Conservation (phyloP, 2,797 vertebrate species). For the Brachyalestes nurse region DNA sequence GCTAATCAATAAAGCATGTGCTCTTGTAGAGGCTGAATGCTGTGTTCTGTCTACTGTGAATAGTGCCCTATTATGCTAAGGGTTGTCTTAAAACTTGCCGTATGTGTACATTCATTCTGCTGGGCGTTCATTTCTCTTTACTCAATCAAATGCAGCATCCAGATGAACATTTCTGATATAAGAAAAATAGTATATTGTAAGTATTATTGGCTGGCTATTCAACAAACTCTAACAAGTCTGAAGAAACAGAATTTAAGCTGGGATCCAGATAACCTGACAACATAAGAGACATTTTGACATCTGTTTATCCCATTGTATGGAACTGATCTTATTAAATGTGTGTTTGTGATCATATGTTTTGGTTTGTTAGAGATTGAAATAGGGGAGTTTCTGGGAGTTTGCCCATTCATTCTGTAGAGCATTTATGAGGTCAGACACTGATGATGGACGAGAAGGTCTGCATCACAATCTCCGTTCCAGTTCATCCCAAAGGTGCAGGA, state of each 20-base stretch:
- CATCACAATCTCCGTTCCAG: too few relatives aligned
- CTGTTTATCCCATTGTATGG: not conserved
- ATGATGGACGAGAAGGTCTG: too few relatives aligned
- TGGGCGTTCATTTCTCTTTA: not conserved
- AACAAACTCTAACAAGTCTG: not conserved
- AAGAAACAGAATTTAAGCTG: not conserved
- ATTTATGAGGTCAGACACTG: too few relatives aligned
- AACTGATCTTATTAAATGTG: not conserved
- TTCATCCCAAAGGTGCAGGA: too few relatives aligned
- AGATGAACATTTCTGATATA: not conserved
- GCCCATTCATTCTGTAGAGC: not conserved
- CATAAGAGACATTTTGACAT: not conserved
- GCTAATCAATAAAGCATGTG: conserved; percentile 5
- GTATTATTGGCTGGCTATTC: not conserved
- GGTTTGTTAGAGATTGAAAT: not conserved
- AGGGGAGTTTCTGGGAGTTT: not conserved
- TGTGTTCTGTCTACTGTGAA: not conserved
- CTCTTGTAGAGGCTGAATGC: not conserved
- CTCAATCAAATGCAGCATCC: not conserved
- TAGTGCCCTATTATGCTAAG: not conserved
- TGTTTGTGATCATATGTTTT: not conserved
- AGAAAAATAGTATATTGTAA: not conserved
- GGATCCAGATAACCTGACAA: not conserved
- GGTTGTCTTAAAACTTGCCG: not conserved
- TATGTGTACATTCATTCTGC: not conserved